Evolutionary conservation across 64 coral and sea anemone genomes (phyloP), one percentile per base, ranked within the genome.

Genomic region (Stylophora pistillata): DNA sequence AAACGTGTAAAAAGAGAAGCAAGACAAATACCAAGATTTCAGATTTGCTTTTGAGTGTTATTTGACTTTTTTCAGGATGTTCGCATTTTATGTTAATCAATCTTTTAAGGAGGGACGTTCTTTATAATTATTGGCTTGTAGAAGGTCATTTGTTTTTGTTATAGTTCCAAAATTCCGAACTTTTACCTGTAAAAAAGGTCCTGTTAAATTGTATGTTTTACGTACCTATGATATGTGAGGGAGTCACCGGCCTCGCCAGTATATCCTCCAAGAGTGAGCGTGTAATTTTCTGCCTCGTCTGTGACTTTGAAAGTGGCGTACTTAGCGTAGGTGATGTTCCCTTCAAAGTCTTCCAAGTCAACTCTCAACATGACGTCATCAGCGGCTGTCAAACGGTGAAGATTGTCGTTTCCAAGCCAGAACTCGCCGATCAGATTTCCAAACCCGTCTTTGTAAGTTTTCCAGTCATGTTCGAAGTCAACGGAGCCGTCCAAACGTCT

Each of bases 331-430:
- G 1, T n/a, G 28, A 23, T 70, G 18, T 70, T 70, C 4, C 66
- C 66, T 5, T 70, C 66, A 70, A 70, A 70, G 66, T 70, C 66
- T 27, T 70, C 66, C 66, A 70, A 21, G 21, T 70, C 66, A 70
- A 70, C n/a, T 70, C 66, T 70, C 1, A 70, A 21, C 66, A n/a
- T 70, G 66, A 70, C 66, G 28, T 70, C 66, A 70, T 70, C 20
- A 26, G 66, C 21, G 0, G 66, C 15, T 2, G 66, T 21, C 66
- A 70, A 70, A 70, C 66, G n/a, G 37, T 47, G 37, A 70, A 73
- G 71, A 73, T 73, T 73, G 71, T 73, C 71, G 71, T 73, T 33
- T 32, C 71, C 71, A 30, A 73, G 71, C 71, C 71, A 73, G 71
- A 73, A 73, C 28, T 73, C 71, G 0, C 71, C 27, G 71, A 14